These are phyloP conservation scores for Apus apus DNA, from an alignment of 2,113 vertebrate species.

Conservation along the genomic window DNA sequence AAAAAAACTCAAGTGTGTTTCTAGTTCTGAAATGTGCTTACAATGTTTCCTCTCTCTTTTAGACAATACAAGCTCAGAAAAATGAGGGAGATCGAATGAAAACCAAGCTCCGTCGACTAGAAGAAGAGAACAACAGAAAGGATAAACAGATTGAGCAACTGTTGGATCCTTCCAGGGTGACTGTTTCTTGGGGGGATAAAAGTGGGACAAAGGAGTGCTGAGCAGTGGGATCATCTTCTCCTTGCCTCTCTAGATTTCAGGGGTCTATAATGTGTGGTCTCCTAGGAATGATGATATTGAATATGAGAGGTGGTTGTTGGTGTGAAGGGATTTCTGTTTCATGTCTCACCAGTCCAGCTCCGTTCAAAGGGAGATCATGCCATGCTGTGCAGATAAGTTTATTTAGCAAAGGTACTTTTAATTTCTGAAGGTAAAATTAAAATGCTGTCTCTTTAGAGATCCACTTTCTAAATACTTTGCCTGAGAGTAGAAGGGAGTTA, in stretches of 20 bases:
- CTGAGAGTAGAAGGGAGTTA: not conserved
- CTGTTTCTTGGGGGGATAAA: not conserved
- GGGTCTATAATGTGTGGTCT: not conserved
- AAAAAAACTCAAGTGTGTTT: not conserved
- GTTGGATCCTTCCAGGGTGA: conserved; percentile 84
- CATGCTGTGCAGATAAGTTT: not conserved
- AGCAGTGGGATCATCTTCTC: not conserved
- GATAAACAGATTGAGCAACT: conserved; percentile 92
- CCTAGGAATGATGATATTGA: not conserved
- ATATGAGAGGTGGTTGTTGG: not conserved
- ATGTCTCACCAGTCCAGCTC: not conserved
- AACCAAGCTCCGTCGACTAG: conserved; percentile 86
- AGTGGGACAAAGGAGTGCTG: not conserved
- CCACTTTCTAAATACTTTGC: not conserved
- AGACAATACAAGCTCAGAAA: conserved; percentile 88
- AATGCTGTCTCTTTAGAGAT: not conserved
- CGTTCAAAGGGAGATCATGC: not conserved
- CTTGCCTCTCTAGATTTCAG: not conserved
- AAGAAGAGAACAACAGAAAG: conserved; percentile 88
- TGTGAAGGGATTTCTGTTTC: not conserved
- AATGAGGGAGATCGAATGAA: conserved; percentile 84
- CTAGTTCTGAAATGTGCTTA: not conserved
- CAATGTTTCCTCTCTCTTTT: not conserved
- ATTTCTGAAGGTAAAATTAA: not conserved
- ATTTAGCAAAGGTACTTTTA: not conserved